Evolutionary conservation across 2,797 vertebrate species (phyloP), one percentile per base, ranked within the genome.

Genomic region (Acestrorhynchus altus): DNA sequence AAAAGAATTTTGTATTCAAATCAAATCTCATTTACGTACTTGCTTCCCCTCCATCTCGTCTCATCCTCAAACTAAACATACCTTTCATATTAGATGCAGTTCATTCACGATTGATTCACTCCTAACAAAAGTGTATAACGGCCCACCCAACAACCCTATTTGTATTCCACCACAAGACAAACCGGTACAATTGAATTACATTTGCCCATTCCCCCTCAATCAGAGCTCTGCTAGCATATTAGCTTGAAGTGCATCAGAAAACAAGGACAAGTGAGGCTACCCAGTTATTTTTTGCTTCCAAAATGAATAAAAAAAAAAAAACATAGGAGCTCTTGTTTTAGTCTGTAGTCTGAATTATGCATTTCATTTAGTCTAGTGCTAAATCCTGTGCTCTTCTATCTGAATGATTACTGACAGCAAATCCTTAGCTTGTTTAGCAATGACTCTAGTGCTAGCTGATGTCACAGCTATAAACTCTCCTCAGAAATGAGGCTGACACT

Each of bases 371-470:
- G 18, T 20, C 40, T 18, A 13, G 20, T n/a, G 15, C 0, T 18
- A n/a, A 49, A 22, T 11, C 12, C 24, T 8, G 22, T 49, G 16
- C 7, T 73, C 20, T 12, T 8, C n/a, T 59, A 61, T 52, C 22
- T 42, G 56, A 31, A 67, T 28, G 24, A n/a, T 24, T 20, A 35
- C 49, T 15, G 28, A 8, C 35, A 56, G 20, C 42, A 70, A n/a
- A 69, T 56, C 64, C n/a, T 47, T n/a, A 28, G 22, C 22, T 28
- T 70, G 13, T 10, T 24, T 24, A 24, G 40, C 64, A 46, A 26
- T 66, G 64, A 66, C 16, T 44, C 49, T 72, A 40, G 65, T 24
- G 47, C 64, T 20, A 4, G 46, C 65, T 66, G 61, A 44, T 8
- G 24, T 75, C 18, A 6, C 56, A 10, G 28, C 44, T 12, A 39